Evolutionary conservation across 2,888 invertebrate genomes (phyloP).

Genomic region (Antheraea assamensis): DNA sequence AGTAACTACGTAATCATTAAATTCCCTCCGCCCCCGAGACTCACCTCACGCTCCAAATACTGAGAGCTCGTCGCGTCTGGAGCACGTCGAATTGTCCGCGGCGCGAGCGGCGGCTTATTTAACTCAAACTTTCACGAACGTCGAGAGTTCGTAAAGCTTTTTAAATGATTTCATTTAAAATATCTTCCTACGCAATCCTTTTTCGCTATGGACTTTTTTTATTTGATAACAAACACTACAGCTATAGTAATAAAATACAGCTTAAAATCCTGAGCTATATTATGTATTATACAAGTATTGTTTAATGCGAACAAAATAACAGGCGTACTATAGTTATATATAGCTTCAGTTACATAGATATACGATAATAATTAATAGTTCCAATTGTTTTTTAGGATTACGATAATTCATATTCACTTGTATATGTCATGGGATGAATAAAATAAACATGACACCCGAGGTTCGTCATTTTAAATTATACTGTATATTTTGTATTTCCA

Average conservation of each 20-base stretch:
- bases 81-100: conserved; percentile 3
- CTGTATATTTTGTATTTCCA: no score
- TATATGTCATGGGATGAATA: no score
- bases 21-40: conserved; percentile 44
- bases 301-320: neutral
- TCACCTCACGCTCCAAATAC: conserved; percentile 42
- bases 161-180: conserved; percentile 6
- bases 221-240: neutral
- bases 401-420: no score
- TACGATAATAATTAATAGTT: no score
- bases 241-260: neutral
- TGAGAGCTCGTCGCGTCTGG: conserved; percentile 7
- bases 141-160: neutral
- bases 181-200: neutral
- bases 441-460: no score
- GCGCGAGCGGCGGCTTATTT: conserved; percentile 15
- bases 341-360: no score
- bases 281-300: neutral
- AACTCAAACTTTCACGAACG: neutral
- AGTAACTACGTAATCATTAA: conserved; percentile 66
- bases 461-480: no score
- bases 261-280: neutral
- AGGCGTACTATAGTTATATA: no score
- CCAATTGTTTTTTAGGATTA: no score
- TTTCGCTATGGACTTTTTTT: neutral